Evolutionary conservation across 2,113 vertebrate genomes (phyloP).

Genomic region (Coptodon bakossiorum): DNA sequence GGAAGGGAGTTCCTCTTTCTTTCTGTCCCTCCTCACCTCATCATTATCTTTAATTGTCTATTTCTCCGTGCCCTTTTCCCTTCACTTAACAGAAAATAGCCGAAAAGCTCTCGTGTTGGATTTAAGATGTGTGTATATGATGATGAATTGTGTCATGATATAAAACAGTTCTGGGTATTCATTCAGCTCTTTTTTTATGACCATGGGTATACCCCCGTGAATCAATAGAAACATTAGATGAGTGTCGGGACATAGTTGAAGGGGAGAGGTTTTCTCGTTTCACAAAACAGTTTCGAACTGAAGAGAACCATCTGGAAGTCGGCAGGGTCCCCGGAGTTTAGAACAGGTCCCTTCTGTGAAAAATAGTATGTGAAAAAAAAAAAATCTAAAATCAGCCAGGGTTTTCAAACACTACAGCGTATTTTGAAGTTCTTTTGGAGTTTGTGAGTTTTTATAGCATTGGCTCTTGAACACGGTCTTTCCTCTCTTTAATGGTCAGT

Average conservation of each 20-base stretch:
- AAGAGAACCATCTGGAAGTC: slow-evolving; percentile 76
- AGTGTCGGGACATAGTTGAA: slow-evolving; percentile 36
- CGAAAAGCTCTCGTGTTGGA: slow-evolving; percentile 15
- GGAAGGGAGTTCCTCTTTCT: slow-evolving; percentile 41
- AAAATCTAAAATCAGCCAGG: slow-evolving; percentile 45
- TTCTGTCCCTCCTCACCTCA: slow-evolving; percentile 44
- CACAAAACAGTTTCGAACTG: slow-evolving; percentile 56
- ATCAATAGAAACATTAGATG: slow-evolving; percentile 64
- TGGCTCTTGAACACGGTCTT: slow-evolving; percentile 69
- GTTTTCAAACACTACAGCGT: slow-evolving; percentile 74
- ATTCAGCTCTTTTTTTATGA: slow-evolving; percentile 57
- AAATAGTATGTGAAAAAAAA: slow-evolving; percentile 66
- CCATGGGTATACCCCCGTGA: slow-evolving; percentile 41
- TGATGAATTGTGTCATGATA: slow-evolving; percentile 62
- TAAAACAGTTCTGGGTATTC: slow-evolving; percentile 57
- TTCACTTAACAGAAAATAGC: slow-evolving; percentile 31
- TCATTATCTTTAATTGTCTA: slow-evolving; percentile 48
- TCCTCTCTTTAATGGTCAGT: slow-evolving; percentile 76
- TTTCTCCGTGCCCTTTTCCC: slow-evolving; percentile 12
- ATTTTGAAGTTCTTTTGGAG: slow-evolving; percentile 76
- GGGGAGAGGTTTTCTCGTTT: slow-evolving; percentile 57
- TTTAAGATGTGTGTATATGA: slow-evolving; percentile 1
- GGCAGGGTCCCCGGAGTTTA: slow-evolving; percentile 54
- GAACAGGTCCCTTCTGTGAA: slow-evolving; percentile 75
- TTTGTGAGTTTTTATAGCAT: slow-evolving; percentile 75